A percentile compares a stretch with the other conserved stretches of the same genome.
These are phyloP conservation scores for Shargacucullia verbasci DNA, from an alignment of 2,888 invertebrate genomes.

Conservation along the genomic window DNA sequence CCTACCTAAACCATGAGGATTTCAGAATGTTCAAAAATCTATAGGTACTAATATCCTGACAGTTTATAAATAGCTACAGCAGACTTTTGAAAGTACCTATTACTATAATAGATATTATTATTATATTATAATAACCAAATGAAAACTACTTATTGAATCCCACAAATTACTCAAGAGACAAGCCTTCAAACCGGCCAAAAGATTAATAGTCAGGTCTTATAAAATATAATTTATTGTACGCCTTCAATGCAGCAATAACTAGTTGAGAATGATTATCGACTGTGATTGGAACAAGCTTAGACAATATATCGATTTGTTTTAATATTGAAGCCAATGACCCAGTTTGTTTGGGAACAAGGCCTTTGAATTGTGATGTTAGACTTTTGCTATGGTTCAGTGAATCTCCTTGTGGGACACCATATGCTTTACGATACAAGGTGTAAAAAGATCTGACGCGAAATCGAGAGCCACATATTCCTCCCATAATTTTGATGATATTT, in stretches of 20 bases:
- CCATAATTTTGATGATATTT: no score
- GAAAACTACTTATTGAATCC: constrained; percentile 16
- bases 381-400: constrained; percentile 6
- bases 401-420: constrained; percentile 21
- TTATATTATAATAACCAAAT: constrained; percentile 5
- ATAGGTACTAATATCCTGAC: no score
- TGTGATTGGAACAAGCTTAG: constrained; percentile 36
- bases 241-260: constrained; percentile 30
- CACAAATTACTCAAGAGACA: constrained; percentile 33
- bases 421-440: not conserved
- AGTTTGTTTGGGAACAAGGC: constrained; percentile 32
- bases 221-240: constrained; percentile 38
- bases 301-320: constrained; percentile 63
- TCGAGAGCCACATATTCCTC: no score
- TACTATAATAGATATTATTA: not conserved
- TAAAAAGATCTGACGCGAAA: no score
- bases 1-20: no score
- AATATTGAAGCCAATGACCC: constrained; percentile 52
- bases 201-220: constrained; percentile 37
- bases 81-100: no score
- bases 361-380: constrained; percentile 10
- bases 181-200: constrained; percentile 24
- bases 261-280: constrained; percentile 33
- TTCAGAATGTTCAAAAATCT: no score
- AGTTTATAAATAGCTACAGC: no score